A percentile compares a stretch with the other conserved stretches of the same genome.
These are phyloP conservation scores for Drosophila obscura DNA, from an alignment of 1,140 invertebrate species.

Conservation along the genomic window DNA sequence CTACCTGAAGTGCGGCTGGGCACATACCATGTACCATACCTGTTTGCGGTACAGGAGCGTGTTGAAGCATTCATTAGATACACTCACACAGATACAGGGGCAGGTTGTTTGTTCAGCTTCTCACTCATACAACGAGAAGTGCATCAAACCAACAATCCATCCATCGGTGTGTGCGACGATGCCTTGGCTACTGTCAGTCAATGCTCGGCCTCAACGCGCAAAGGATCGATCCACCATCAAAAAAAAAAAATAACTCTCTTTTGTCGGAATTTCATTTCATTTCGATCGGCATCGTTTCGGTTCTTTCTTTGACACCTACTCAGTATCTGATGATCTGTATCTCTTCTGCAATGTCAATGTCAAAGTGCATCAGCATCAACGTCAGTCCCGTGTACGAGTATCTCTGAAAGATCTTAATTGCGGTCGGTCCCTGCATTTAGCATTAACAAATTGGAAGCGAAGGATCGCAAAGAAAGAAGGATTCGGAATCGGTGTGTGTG, in stretches of 20 bases:
- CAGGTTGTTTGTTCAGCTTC: slow-evolving; percentile 50
- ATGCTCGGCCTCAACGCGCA: slow-evolving; percentile 68
- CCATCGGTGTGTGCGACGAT: slow-evolving; percentile 28
- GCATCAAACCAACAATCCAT: not conserved
- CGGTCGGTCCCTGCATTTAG: slow-evolving; percentile 40
- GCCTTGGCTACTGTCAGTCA: slow-evolving; percentile 62
- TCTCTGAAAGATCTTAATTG: slow-evolving; percentile 60
- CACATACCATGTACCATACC: slow-evolving; percentile 40
- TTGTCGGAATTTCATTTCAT: slow-evolving; percentile 37
- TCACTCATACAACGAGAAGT: slow-evolving; percentile 6
- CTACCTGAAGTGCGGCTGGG: slow-evolving; percentile 37
- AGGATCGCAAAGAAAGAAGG: slow-evolving; percentile 28
- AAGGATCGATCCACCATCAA: slow-evolving; percentile 48
- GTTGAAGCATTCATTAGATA: slow-evolving; percentile 77
- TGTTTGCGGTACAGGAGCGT: slow-evolving; percentile 70
- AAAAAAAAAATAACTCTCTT: slow-evolving; percentile 23
- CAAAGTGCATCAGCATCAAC: slow-evolving; percentile 68
- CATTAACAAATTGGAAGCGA: slow-evolving; percentile 46
- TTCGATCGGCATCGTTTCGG: slow-evolving; percentile 2
- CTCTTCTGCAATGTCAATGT: slow-evolving; percentile 66
- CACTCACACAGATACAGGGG: slow-evolving; percentile 22
- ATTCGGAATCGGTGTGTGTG: slow-evolving; percentile 11
- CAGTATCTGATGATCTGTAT: slow-evolving; percentile 59
- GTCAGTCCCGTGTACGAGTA: slow-evolving; percentile 44
- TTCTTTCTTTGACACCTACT: slow-evolving; percentile 40